A percentile compares a stretch with the other conserved stretches of the same genome.
These are phyloP conservation scores for Calameuta filiformis DNA, from an alignment of 2,888 invertebrate species.

Conservation along the genomic window DNA sequence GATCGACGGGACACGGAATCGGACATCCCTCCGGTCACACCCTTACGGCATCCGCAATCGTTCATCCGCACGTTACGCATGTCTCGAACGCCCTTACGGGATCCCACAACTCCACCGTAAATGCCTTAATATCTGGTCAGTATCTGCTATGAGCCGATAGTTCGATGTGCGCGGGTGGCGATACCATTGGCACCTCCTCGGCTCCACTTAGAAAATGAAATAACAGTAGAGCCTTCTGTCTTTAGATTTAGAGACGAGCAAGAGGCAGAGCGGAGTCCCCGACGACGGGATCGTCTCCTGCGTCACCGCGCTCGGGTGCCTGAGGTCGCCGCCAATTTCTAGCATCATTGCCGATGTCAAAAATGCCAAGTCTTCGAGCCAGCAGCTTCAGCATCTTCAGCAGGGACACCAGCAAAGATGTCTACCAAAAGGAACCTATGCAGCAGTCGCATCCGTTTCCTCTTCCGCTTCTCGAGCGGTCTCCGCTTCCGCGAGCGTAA, in stretches of 20 bases:
- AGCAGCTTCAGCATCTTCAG: slow-evolving; percentile 39
- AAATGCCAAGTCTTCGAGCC: slow-evolving; percentile 56
- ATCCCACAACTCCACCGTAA: slow-evolving; percentile 47
- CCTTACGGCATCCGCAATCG: slow-evolving; percentile 60
- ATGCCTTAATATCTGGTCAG: slow-evolving; percentile 60
- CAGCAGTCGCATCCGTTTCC: slow-evolving; percentile 27
- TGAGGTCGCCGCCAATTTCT: slow-evolving; percentile 57
- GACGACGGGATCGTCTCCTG: slow-evolving; percentile 63
- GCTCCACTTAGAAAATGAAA: too few relatives aligned
- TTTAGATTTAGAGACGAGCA: slow-evolving; percentile 55
- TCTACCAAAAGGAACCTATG: slow-evolving; percentile 37
- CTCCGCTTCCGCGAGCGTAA: slow-evolving; percentile 36
- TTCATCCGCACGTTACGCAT: slow-evolving; percentile 61
- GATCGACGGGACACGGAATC: slow-evolving; percentile 45
- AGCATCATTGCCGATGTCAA: slow-evolving; percentile 61
- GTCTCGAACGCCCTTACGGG: slow-evolving; percentile 48
- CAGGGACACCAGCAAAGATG: slow-evolving; percentile 50
- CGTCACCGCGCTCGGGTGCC: slow-evolving; percentile 58
- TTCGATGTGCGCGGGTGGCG: neutral
- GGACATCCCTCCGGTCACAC: slow-evolving; percentile 57
- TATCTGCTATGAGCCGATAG: slow-evolving; percentile 14
- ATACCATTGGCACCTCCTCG: too few relatives aligned
- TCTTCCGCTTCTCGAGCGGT: slow-evolving; percentile 23
- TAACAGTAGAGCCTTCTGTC: neutral
- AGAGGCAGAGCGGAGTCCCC: slow-evolving; percentile 52